Base-by-base conservation (phyloP, 2,888 invertebrate species). In the Bombylius discolor region DNA sequence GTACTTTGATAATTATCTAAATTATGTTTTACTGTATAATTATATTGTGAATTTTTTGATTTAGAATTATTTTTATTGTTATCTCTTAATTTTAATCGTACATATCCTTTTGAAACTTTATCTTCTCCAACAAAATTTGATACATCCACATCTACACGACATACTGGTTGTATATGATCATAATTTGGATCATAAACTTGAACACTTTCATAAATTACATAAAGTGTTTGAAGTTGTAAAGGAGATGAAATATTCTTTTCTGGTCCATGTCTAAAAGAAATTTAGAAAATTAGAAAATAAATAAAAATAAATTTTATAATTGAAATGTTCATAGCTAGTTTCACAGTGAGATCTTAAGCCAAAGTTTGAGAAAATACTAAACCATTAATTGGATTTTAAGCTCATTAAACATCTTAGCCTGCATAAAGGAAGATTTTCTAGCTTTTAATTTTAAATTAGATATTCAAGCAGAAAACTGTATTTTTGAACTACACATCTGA, bases 141-240 rank as follows among this genome's bases (percentile, higher is more conserved):
- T 9, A 68, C 65, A 69, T 83, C 81, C 57, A 82, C 76, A 23
- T 78, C 74, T 54, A 84, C 78, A 65, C 80, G 82, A 66, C 85
- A 84, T 52, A 79, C 79, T 0, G 82, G 79, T 1, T 70, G 66
- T 54, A 72, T 67, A 0, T 70, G 70, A 55, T 71, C 74, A n/a
- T 72, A 73, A 57, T 70, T 71, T 64, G 78, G 77, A 61, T 84
- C 82, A 47, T 79, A 78, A 11, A 88, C 81, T 64, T 87, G 85
- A 42, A 89, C 79, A 58, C 85, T 87, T 63, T 88, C 84, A 63
- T 86, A 83, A 9, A 86, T 78, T 36, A 87, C 78, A 64, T 79
- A 87, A 51, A 86, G 78, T 47, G 85, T 76, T 47, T 82, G 80
- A 0, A 81, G 76, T 46, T 80, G 78, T 23, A 89, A 67, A 0